These are phyloP conservation scores for Tautogolabrus adspersus DNA, from an alignment of 2,113 vertebrate species.

Conservation along the genomic window DNA sequence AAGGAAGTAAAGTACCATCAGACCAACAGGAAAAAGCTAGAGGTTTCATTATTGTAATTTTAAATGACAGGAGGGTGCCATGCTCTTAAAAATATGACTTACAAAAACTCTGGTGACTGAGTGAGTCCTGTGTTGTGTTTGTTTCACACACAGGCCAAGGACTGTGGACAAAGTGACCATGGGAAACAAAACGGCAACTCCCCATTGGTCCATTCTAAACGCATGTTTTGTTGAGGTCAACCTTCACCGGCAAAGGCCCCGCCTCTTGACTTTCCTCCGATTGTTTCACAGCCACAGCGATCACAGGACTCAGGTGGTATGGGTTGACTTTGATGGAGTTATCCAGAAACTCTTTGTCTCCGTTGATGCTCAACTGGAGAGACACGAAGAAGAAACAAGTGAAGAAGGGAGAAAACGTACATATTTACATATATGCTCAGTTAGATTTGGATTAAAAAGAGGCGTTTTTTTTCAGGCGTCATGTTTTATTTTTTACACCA, in stretches of 20 bases:
- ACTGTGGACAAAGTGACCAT: slow-evolving; percentile 46
- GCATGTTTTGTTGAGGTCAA: slow-evolving; percentile 89
- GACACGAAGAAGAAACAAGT: slow-evolving; percentile 3
- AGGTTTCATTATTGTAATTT: slow-evolving; percentile 44
- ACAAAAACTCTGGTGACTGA: slow-evolving; percentile 58
- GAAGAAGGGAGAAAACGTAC: not conserved
- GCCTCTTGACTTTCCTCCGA: slow-evolving; percentile 81
- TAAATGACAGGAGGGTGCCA: slow-evolving; percentile 63
- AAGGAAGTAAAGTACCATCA: slow-evolving; percentile 48
- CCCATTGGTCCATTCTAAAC: slow-evolving; percentile 76
- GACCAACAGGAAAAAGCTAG: slow-evolving; percentile 49
- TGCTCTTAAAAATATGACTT: slow-evolving; percentile 65
- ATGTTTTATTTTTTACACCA: too few relatives aligned
- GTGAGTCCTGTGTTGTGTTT: slow-evolving; percentile 47
- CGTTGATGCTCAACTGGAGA: slow-evolving; percentile 90
- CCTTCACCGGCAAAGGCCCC: slow-evolving; percentile 90
- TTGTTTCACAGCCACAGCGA: slow-evolving; percentile 84
- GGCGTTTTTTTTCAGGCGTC: too few relatives aligned
- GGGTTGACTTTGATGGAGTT: slow-evolving; percentile 83
- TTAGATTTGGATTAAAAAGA: too few relatives aligned
- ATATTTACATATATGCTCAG: not conserved
- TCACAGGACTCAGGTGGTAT: slow-evolving; percentile 86
- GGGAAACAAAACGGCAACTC: slow-evolving; percentile 31
- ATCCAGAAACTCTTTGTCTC: slow-evolving; percentile 91
- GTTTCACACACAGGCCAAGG: slow-evolving; percentile 36